phyloP scores from a whole-genome alignment of 2,888 invertebrate genomes.

The Temnothorax unifasciatus region DNA sequence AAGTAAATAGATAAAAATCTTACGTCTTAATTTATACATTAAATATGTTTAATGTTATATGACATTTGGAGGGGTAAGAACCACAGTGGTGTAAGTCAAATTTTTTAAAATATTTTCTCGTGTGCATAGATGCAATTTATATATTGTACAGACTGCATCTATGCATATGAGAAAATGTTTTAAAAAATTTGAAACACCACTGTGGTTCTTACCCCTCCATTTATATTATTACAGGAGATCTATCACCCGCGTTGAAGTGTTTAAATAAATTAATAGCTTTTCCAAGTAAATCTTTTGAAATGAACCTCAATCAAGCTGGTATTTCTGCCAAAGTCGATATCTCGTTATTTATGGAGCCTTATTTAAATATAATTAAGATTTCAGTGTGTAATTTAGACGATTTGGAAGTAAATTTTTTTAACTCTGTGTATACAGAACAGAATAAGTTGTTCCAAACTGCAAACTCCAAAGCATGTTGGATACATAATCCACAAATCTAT shows the following conservation, averaged over 20 bases:
- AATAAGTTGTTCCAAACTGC: conserved; percentile 77
- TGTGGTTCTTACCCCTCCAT: too few species aligned
- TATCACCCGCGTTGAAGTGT: conserved; percentile 62
- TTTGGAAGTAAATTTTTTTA: conserved; percentile 76
- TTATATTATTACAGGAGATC: conserved; percentile 64
- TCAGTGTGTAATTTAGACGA: conserved; percentile 67
- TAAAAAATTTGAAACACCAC: too few species aligned
- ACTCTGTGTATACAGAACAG: conserved; percentile 72
- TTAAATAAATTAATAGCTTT: conserved; percentile 73
- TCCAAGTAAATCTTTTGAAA: conserved; percentile 67
- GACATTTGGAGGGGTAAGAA: too few species aligned
- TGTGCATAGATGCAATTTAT: too few species aligned
- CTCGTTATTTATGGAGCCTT: conserved; percentile 75
- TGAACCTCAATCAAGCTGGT: conserved; percentile 74
- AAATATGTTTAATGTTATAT: neutral
- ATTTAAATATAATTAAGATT: conserved; percentile 77
- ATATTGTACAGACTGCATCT: too few species aligned
- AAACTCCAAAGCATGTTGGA: conserved; percentile 72
- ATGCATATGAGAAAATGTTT: too few species aligned
- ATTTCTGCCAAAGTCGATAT: conserved; percentile 72
- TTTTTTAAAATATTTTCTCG: too few species aligned
- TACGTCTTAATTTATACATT: conserved; percentile 17
- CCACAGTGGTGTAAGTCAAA: too few species aligned
- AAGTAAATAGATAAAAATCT: conserved; percentile 63
- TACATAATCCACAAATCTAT: conserved; percentile 79